Evolutionary conservation across 64 coral and sea anemone genomes (phyloP).

Genomic region (Acropora yongei): DNA sequence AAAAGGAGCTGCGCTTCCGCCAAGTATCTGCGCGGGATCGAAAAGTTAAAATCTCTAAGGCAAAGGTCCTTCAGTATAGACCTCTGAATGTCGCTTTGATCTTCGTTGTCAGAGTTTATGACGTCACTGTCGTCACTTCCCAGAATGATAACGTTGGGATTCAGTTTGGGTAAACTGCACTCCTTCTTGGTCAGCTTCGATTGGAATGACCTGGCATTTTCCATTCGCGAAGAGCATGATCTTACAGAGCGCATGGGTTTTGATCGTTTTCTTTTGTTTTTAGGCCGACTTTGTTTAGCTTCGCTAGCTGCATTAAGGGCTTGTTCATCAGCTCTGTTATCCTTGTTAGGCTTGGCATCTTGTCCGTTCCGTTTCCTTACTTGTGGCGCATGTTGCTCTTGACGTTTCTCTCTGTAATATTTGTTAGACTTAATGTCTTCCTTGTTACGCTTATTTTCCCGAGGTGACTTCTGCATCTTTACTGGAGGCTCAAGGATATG

Average conservation of each 20-base stretch:
- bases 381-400: neutral
- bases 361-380: neutral
- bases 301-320: neutral
- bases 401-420: slow-evolving; percentile 13
- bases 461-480: neutral
- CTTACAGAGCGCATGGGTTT: slow-evolving; percentile 4
- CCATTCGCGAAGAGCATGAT: slow-evolving; percentile 1
- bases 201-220: neutral
- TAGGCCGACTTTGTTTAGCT: slow-evolving; percentile 3
- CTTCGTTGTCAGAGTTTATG: neutral
- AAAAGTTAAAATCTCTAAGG: slow-evolving; percentile 3
- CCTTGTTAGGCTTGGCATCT: slow-evolving; percentile 12
- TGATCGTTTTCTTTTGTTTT: slow-evolving; percentile 3
- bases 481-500: neutral
- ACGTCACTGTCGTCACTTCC: slow-evolving; percentile 23
- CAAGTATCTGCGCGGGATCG: slow-evolving; percentile 1
- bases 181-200: slow-evolving; percentile 10
- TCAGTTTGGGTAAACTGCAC: neutral
- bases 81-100: slow-evolving; percentile 2
- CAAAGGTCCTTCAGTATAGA: slow-evolving; percentile 6
- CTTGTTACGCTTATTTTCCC: neutral
- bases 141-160: neutral
- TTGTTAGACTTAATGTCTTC: slow-evolving; percentile 9
- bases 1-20: neutral
- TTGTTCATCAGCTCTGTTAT: neutral